Evolutionary conservation across 2,888 invertebrate species (phyloP).

Genomic region (Luperina testacea): DNA sequence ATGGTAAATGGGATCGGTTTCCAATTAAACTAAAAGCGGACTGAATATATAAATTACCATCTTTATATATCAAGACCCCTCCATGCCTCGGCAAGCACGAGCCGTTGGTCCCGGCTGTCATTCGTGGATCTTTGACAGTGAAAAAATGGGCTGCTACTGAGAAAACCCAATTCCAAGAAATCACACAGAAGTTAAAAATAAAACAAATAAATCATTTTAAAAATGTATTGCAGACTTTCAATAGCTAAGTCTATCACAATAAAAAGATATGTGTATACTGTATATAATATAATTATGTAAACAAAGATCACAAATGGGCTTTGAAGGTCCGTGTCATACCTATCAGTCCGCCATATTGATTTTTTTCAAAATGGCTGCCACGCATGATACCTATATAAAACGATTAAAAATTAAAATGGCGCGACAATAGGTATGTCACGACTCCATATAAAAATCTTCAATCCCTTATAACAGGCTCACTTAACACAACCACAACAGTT

Average conservation of each 20-base stretch:
- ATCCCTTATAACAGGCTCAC: background rate
- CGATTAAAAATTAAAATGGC: background rate
- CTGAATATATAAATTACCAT: background rate
- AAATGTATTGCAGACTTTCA: conserved; percentile 57
- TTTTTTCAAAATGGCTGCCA: background rate
- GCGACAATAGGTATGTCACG: background rate
- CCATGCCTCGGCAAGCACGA: no score
- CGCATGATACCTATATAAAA: background rate
- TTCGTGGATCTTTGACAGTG: no score
- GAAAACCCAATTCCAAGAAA: background rate
- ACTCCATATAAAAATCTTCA: background rate
- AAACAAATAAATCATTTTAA: conserved; percentile 33
- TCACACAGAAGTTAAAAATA: conserved; percentile 12
- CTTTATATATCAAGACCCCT: no score
- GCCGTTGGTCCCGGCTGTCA: no score
- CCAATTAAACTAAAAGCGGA: background rate
- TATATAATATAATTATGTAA: conserved; percentile 43
- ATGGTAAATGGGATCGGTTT: background rate
- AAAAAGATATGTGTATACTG: conserved; percentile 58
- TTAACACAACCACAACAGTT: background rate
- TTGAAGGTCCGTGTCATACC: background rate
- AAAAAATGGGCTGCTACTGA: no score
- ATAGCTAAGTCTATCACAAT: conserved; percentile 55
- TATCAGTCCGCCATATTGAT: background rate
- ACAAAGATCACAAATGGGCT: conserved; percentile 37